Evolutionary conservation across 2,113 vertebrate species (phyloP).

Genomic region (Hypanus sabinus): DNA sequence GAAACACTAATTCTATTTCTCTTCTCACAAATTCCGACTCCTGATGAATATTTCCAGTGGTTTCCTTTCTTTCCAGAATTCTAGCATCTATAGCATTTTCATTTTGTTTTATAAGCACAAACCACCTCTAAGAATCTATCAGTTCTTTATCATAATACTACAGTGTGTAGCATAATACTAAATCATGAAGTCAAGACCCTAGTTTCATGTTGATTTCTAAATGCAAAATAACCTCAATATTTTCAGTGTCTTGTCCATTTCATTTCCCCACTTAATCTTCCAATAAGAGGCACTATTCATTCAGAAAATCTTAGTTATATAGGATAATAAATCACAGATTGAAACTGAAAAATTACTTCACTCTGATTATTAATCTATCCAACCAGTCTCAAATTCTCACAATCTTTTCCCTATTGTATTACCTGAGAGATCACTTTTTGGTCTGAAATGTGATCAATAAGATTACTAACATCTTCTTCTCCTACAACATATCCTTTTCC

Average conservation of each 20-base stretch:
- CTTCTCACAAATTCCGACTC: no score
- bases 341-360: not conserved
- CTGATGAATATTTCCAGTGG: no score
- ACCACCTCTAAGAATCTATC: no score
- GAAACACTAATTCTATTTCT: no score
- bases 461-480: conserved; percentile 49
- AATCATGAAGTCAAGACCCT: no score
- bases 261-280: not conserved
- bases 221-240: not conserved
- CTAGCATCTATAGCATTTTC: no score
- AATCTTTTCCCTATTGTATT: conserved; percentile 38
- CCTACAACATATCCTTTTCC: conserved; percentile 56
- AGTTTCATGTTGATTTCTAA: not conserved
- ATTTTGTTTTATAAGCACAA: no score
- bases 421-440: conserved; percentile 49
- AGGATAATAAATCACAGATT: not conserved
- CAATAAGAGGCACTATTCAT: not conserved
- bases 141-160: no score
- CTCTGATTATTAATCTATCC: not conserved
- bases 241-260: not conserved
- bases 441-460: conserved; percentile 52
- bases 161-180: no score
- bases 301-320: not conserved
- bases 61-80: no score
- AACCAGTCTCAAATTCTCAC: not conserved